phyloP scores from a whole-genome alignment of 2,797 vertebrate genomes.

The Odontamblyopus rebecca region DNA sequence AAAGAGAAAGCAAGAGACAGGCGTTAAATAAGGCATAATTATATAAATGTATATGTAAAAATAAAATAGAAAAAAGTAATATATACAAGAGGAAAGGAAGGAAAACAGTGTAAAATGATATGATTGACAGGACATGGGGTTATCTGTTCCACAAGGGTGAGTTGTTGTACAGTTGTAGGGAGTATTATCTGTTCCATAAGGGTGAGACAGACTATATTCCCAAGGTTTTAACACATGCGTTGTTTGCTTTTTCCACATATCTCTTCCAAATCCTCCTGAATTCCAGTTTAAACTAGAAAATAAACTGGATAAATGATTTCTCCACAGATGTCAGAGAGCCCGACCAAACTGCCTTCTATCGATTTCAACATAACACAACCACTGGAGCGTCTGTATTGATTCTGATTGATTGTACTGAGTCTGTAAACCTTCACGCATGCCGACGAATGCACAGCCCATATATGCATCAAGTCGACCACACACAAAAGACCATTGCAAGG shows the following conservation, averaged over 20 bases:
- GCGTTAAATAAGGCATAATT: no score
- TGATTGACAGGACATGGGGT: no score
- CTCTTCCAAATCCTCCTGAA: not conserved
- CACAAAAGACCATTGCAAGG: not conserved
- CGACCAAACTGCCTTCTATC: not conserved
- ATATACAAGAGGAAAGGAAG: no score
- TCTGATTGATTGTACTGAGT: constrained; percentile 3
- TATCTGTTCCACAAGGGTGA: no score
- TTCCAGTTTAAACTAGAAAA: not conserved
- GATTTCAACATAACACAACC: not conserved
- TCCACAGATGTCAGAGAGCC: not conserved
- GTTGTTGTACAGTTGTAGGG: no score
- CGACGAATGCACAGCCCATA: not conserved
- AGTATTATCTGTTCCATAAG: no score
- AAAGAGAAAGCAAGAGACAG: no score
- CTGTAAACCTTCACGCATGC: constrained; percentile 15
- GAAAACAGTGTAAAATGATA: no score
- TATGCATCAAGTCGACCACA: not conserved
- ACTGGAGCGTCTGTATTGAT: constrained; percentile 5
- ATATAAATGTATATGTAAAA: no score
- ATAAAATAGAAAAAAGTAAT: no score
- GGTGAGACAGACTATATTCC: no score
- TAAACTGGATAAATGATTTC: not conserved
- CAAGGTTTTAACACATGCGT: not conserved
- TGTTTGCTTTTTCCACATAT: not conserved